Evolutionary conservation across 2,113 vertebrate genomes (phyloP), one percentile per base, ranked within the genome.

Genomic region (Prietella phreatophila): DNA sequence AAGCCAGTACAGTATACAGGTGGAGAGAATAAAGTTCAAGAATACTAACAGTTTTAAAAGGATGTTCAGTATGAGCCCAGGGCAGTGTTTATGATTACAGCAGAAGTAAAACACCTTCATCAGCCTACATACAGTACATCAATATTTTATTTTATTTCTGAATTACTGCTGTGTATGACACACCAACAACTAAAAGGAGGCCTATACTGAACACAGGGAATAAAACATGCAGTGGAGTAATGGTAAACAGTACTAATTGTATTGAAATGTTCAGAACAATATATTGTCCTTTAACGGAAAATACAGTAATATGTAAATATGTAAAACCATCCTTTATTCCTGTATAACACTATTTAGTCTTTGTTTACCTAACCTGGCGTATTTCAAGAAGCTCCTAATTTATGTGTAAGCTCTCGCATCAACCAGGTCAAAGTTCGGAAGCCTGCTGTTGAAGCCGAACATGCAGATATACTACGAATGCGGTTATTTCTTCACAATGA

Each of bases 401-500:
- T 50, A 9, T 69, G 39, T 20, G n/a, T 80, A 33, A 80, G 53
- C 30, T 39, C 80, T 60, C 2, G 19, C 76, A 65, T 83, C n/a
- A 63, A 25, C 6, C 25, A 85, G 87, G 90, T 90, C 78, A 84
- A 76, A 87, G 88, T 89, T 92, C 81, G 87, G 86, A 85, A 80
- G 53, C 61, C 39, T 55, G 75, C 73, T 50, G 85, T 88, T 75
- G 47, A 90, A 90, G 90, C 65, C 83, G 85, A 91, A 86, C 85
- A 86, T 84, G 76, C 83, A 88, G 84, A 92, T 67, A 90, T 78
- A 69, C 56, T 27, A 73, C 17, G 19, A 90, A 86, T 84, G 86
- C 50, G 85, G 89, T 92, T 91, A 91, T 91, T 88, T 88, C 60
- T 61, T 65, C 86, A 82, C 84, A 89, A 83, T 89, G 85, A 71